phyloP scores from a whole-genome alignment of 1,140 invertebrate species.

The Drosophila ficusphila region DNA sequence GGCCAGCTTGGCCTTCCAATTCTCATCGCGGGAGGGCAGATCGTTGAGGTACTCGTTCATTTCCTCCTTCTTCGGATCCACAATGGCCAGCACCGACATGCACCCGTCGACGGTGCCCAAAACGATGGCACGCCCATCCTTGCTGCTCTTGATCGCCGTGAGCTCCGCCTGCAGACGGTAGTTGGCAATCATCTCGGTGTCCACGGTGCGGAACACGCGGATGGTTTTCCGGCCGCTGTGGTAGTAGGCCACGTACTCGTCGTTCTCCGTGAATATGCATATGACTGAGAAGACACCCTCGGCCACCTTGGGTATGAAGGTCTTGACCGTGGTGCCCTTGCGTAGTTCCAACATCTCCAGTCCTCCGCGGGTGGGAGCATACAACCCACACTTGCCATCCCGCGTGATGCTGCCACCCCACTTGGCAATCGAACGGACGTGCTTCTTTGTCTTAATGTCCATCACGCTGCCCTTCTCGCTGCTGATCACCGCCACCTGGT shows the following conservation, averaged over 20 bases:
- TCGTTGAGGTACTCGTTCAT: conserved; percentile 88
- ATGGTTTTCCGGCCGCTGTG: conserved; percentile 95
- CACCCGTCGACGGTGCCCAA: conserved; percentile 97
- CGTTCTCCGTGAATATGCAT: conserved; percentile 96
- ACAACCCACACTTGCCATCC: conserved; percentile 96
- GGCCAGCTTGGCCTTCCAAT: conserved; percentile 90
- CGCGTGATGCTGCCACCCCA: conserved; percentile 93
- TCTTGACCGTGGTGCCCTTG: conserved; percentile 92
- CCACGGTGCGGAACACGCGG: conserved; percentile 93
- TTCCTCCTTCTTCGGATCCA: conserved; percentile 90
- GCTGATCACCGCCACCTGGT: conserved; percentile 94
- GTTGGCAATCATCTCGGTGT: conserved; percentile 96
- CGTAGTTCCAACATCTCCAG: conserved; percentile 95
- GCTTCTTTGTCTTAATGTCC: conserved; percentile 92
- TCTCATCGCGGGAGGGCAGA: conserved; percentile 90
- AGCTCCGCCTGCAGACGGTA: conserved; percentile 96
- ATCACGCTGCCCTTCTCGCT: conserved; percentile 95
- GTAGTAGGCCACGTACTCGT: conserved; percentile 98
- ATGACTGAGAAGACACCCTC: conserved; percentile 99
- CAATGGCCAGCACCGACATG: conserved; percentile 95
- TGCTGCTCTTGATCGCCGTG: conserved; percentile 92
- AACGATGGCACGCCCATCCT: conserved; percentile 92
- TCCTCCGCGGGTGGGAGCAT: conserved; percentile 96
- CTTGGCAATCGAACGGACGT: conserved; percentile 90
- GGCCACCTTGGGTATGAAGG: conserved; percentile 95